Percentiles rank a stretch among this genome's conserved stretches.
Evolutionary conservation across 2,113 vertebrate genomes (phyloP).

Genomic region (Crotophaga sulcirostris): DNA sequence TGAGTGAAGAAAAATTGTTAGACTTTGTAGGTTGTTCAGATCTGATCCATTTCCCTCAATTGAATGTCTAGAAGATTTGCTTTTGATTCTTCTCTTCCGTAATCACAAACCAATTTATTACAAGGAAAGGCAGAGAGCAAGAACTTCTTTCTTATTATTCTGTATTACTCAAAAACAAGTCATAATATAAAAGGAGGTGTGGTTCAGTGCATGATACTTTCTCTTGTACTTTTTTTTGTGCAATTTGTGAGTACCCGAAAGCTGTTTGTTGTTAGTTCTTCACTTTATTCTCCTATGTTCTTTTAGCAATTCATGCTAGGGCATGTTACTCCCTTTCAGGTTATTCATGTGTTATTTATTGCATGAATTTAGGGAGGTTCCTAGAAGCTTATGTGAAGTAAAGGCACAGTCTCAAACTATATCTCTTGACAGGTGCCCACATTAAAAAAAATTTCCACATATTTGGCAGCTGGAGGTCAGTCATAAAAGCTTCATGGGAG

Average conservation of each 20-base stretch:
- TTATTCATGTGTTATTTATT: neutral
- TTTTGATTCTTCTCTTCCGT: neutral
- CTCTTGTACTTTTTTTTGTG: neutral
- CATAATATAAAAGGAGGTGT: neutral
- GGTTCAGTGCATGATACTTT: neutral
- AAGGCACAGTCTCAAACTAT: neutral
- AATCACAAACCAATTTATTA: neutral
- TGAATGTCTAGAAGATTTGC: neutral
- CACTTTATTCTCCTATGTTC: neutral
- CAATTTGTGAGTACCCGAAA: neutral
- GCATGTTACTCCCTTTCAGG: neutral
- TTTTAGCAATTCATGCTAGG: neutral
- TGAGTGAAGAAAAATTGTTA: neutral
- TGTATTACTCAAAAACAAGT: neutral
- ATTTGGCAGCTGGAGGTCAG: neutral
- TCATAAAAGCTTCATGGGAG: neutral
- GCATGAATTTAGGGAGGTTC: neutral
- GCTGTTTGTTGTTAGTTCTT: neutral
- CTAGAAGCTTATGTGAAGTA: neutral
- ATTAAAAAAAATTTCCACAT: neutral
- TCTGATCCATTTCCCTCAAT: neutral
- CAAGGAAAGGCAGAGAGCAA: neutral
- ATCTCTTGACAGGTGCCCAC: neutral
- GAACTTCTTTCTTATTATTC: neutral
- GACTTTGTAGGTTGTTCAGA: neutral